These are phyloP conservation scores for Andrena hattorfiana DNA, from an alignment of 2,888 invertebrate genomes.

Conservation along the genomic window DNA sequence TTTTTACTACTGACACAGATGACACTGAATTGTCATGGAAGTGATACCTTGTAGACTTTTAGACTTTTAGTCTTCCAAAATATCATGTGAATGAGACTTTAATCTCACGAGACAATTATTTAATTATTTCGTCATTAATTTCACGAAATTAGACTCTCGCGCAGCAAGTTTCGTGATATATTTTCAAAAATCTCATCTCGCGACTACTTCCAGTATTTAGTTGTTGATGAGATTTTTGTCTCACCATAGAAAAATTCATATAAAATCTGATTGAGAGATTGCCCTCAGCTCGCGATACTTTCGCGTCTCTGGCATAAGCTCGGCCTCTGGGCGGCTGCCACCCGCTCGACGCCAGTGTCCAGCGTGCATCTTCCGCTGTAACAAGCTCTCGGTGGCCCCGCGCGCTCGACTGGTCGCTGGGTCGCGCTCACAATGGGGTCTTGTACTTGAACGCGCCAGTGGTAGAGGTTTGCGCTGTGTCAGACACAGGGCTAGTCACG, in stretches of 20 bases:
- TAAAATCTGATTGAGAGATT: slow-evolving; percentile 4
- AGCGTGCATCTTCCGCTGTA: background rate
- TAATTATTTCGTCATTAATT: no score
- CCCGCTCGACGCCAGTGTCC: background rate
- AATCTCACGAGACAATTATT: no score
- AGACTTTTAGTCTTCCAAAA: no score
- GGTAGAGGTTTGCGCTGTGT: background rate
- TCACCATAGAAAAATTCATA: slow-evolving; percentile 10
- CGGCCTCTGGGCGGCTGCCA: background rate
- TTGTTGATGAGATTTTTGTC: slow-evolving; percentile 2
- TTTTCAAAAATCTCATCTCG: no score
- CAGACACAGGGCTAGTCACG: background rate
- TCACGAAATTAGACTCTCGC: no score
- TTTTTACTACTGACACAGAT: no score
- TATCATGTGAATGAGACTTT: no score
- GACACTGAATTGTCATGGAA: no score
- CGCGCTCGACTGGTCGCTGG: background rate
- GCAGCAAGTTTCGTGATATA: no score
- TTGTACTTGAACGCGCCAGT: background rate
- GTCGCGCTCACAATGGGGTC: background rate
- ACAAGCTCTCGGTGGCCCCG: slow-evolving; percentile 4
- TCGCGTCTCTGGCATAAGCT: background rate
- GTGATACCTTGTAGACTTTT: no score
- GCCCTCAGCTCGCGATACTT: background rate
- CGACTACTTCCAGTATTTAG: no score